These are phyloP conservation scores for Apodemia zela DNA, from an alignment of 2,888 invertebrate genomes.

Conservation along the genomic window DNA sequence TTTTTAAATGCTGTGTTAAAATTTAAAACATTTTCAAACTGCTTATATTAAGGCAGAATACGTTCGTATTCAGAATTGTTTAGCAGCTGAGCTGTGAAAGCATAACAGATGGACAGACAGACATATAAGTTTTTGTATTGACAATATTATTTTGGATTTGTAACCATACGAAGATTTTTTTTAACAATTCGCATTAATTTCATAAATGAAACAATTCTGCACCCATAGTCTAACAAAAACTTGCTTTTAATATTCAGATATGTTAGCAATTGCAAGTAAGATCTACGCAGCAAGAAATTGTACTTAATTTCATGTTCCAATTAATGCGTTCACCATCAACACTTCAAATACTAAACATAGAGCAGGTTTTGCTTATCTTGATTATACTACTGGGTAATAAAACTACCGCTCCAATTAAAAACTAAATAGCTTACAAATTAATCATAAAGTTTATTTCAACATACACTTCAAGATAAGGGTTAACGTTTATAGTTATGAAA, in stretches of 20 bases:
- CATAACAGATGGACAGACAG: no score
- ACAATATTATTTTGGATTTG: no score
- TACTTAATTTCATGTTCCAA: slow-evolving; percentile 1
- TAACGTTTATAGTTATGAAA: slow-evolving; percentile 1
- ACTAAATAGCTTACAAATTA: slow-evolving; percentile 14
- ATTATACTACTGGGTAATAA: slow-evolving; percentile 12
- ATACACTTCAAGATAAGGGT: slow-evolving; percentile 8
- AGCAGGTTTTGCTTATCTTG: slow-evolving; percentile 6
- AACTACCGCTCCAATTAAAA: slow-evolving; percentile 16
- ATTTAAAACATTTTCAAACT: no score
- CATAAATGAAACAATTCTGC: no score
- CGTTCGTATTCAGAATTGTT: no score
- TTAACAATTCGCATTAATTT: no score
- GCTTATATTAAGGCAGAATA: no score
- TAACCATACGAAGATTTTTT: no score
- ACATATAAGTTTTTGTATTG: no score
- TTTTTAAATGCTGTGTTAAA: no score
- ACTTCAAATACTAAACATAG: slow-evolving; percentile 11
- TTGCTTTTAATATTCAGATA: background rate
- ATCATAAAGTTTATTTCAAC: slow-evolving; percentile 11
- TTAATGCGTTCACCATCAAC: slow-evolving; percentile 5
- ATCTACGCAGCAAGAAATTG: background rate
- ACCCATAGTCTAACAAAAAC: background rate
- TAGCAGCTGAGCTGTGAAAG: no score
- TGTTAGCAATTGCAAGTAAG: background rate